Evolutionary conservation across 2,113 vertebrate species (phyloP).

Genomic region (Cardinalis cardinalis): DNA sequence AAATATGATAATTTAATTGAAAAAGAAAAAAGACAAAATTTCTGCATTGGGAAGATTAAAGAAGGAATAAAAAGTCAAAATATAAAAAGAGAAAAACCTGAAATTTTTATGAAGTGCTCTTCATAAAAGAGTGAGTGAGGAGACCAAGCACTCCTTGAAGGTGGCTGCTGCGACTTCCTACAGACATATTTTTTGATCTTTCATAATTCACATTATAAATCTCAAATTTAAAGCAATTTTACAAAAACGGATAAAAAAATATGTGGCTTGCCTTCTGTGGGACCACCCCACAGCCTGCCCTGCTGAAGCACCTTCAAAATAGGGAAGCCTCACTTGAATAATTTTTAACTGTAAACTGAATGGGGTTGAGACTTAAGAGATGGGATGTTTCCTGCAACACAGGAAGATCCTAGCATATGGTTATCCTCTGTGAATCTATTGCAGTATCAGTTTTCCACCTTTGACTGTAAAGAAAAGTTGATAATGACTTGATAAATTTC

Average conservation of each 20-base stretch:
- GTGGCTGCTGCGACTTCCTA: accelerated
- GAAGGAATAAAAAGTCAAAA: background rate
- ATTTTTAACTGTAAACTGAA: background rate
- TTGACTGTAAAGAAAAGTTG: background rate
- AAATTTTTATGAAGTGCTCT: background rate
- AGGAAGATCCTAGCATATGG: background rate
- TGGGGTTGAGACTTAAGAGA: accelerated
- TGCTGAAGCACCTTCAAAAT: background rate
- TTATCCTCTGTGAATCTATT: no score
- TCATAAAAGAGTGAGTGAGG: background rate
- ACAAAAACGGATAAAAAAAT: accelerated
- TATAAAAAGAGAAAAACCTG: background rate
- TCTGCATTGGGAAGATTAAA: background rate
- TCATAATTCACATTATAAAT: background rate
- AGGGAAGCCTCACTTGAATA: background rate
- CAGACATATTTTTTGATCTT: background rate
- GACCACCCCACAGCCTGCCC: background rate
- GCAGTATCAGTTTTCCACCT: background rate
- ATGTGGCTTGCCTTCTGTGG: accelerated
- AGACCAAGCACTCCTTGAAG: background rate
- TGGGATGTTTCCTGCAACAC: background rate
- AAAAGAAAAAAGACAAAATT: background rate
- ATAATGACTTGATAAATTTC: background rate
- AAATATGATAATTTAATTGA: background rate
- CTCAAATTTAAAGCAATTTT: background rate